Conservation (phyloP, 2,888 invertebrate species). For the Boloria euphrosyne region DNA sequence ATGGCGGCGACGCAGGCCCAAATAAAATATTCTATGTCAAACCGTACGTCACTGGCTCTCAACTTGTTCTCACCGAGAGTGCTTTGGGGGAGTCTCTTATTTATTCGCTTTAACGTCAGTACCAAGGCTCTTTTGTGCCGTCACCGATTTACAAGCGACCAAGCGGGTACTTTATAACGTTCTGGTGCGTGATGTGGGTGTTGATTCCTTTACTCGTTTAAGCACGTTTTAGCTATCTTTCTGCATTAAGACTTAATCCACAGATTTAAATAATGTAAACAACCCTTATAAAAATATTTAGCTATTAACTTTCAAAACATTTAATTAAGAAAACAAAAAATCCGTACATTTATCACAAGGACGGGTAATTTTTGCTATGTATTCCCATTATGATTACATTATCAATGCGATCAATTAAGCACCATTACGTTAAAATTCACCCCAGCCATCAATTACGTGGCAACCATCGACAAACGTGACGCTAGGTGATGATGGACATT, state of each 20-base stretch:
- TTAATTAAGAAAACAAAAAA: no score
- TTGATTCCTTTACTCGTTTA: slow-evolving; percentile 31
- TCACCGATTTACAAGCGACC: slow-evolving; percentile 51
- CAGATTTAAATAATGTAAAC: slow-evolving; percentile 13
- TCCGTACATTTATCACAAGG: slow-evolving; percentile 44
- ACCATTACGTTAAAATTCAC: slow-evolving; percentile 74
- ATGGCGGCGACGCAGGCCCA: slow-evolving; percentile 69
- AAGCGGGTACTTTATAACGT: slow-evolving; percentile 37
- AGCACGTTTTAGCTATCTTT: slow-evolving; percentile 19
- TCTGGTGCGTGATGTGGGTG: slow-evolving; percentile 36
- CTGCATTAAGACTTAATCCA: background rate
- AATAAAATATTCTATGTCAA: slow-evolving; percentile 81
- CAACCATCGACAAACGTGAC: slow-evolving; percentile 49
- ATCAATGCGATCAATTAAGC: slow-evolving; percentile 75
- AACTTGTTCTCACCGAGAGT: slow-evolving; percentile 74
- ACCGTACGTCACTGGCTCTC: slow-evolving; percentile 79
- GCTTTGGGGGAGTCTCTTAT: slow-evolving; percentile 77
- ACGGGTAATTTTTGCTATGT: slow-evolving; percentile 39
- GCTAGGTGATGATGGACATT: slow-evolving; percentile 44
- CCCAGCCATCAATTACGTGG: slow-evolving; percentile 68
- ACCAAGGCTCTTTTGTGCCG: slow-evolving; percentile 68
- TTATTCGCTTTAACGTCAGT: slow-evolving; percentile 77
- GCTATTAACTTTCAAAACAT: no score
- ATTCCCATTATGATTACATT: slow-evolving; percentile 65
- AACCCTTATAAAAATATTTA: no score